Conservation (phyloP, 2,113 vertebrate species). For the Orcinus orca region DNA sequence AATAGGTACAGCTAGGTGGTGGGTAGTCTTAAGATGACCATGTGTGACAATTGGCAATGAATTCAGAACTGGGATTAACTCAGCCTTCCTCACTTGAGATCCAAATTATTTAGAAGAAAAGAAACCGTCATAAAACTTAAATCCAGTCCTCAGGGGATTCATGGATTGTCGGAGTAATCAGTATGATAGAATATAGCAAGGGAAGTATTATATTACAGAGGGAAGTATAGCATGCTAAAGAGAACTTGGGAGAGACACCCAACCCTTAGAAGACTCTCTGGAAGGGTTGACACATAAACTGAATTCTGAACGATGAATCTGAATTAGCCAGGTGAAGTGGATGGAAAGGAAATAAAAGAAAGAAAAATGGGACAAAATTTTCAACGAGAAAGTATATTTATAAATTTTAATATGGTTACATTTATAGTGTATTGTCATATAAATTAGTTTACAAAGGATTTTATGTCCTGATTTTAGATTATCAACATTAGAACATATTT, state of each 20-base stretch:
- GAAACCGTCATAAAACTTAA: neutral
- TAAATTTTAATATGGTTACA: neutral
- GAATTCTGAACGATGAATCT: neutral
- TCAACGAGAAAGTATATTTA: neutral
- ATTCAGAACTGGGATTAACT: neutral
- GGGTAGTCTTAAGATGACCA: neutral
- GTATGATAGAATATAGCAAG: neutral
- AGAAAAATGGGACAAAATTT: neutral
- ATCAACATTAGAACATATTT: neutral
- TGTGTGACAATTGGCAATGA: neutral
- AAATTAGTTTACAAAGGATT: neutral
- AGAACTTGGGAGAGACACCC: neutral
- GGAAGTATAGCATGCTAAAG: neutral
- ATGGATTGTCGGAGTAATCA: neutral
- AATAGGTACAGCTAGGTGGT: neutral
- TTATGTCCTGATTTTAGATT: neutral
- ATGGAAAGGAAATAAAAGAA: neutral
- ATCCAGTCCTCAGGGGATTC: neutral
- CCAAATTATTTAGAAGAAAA: neutral
- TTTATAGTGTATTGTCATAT: neutral
- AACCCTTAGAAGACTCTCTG: neutral
- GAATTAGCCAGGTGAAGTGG: neutral
- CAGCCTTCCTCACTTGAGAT: neutral
- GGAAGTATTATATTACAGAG: neutral
- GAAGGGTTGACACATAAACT: neutral